Evolutionary conservation across 1,140 invertebrate genomes (phyloP), one percentile per base, ranked within the genome.

Genomic region (Theocolax elegans): DNA sequence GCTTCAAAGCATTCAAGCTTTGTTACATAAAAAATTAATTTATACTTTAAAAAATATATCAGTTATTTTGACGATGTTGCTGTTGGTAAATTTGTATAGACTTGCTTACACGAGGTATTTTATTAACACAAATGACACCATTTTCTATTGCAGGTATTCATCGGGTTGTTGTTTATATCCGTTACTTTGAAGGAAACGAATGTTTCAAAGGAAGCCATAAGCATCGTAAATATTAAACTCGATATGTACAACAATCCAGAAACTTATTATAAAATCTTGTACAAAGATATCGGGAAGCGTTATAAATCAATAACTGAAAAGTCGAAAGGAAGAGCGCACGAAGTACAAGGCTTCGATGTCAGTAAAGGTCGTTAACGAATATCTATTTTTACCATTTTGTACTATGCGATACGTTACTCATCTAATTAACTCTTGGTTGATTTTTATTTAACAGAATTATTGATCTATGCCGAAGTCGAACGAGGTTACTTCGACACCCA

Each of bases 11-110:
- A 76, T 79, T 53, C 38, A 23, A 0, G 83, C 81, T 25, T 65
- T 84, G 12, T 53, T 83, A 0, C 13, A 49, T 0, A 85, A 85
- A 54, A 86, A 86, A 74, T 51, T 78, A 0, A 76, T 40, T 7
- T 86, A 81, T 27, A 77, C 76, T 0, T 72, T 15, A 6, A 86
- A 82, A 51, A 84, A 86, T 72, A 38, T 76, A 13, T 54, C 65
- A 6, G 72, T 66, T 9, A 54, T 78, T 46, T 31, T 79, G 15
- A 56, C 79, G 15, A 84, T 72, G 27, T 72, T 82, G 54, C 21
- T 74, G 72, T 73, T 68, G 71, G 67, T 64, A 56, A 72, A 27
- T n/a, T n/a, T n/a, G n/a, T n/a, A n/a, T n/a, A 27, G 25, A n/a
- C 9, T 12, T 51, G 3, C 49, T 27, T 25, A 25, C 12, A 7